Evolutionary conservation across 1,140 invertebrate genomes (phyloP).

Genomic region (Meloidogyne floridensis): DNA sequence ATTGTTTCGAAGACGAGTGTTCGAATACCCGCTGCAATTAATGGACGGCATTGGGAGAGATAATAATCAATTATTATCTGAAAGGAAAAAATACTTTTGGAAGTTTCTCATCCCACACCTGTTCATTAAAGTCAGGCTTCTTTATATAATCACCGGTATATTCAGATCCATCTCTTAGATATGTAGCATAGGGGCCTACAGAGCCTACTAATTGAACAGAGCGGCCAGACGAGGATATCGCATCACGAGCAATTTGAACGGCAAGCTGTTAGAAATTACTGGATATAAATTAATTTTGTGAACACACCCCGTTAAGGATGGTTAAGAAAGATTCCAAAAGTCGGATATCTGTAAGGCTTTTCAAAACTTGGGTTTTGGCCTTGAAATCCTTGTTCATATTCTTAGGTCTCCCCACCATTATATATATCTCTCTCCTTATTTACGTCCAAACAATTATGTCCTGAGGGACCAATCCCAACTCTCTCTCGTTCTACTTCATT

Average conservation of each 20-base stretch:
- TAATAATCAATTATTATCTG: slow-evolving; percentile 77
- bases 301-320: too few species aligned
- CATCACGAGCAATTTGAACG: slow-evolving; percentile 73
- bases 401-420: too few species aligned
- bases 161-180: slow-evolving; percentile 83
- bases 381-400: too few species aligned
- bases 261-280: slow-evolving; percentile 67
- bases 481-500: too few species aligned
- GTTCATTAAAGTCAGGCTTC: slow-evolving; percentile 68
- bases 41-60: slow-evolving; percentile 75
- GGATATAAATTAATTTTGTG: too few species aligned
- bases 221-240: slow-evolving; percentile 63
- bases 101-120: slow-evolving; percentile 7
- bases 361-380: too few species aligned
- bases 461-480: too few species aligned
- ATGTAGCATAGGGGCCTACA: slow-evolving; percentile 86
- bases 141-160: slow-evolving; percentile 82
- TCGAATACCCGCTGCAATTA: slow-evolving; percentile 79
- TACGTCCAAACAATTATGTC: too few species aligned
- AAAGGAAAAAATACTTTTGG: slow-evolving; percentile 9
- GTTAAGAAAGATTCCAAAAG: too few species aligned
- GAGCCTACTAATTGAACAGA: slow-evolving; percentile 71
- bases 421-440: too few species aligned
- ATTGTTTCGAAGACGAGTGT: slow-evolving; percentile 85
- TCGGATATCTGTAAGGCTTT: too few species aligned